phyloP scores from a whole-genome alignment of 2,113 vertebrate genomes.

The Piaya cayana region DNA sequence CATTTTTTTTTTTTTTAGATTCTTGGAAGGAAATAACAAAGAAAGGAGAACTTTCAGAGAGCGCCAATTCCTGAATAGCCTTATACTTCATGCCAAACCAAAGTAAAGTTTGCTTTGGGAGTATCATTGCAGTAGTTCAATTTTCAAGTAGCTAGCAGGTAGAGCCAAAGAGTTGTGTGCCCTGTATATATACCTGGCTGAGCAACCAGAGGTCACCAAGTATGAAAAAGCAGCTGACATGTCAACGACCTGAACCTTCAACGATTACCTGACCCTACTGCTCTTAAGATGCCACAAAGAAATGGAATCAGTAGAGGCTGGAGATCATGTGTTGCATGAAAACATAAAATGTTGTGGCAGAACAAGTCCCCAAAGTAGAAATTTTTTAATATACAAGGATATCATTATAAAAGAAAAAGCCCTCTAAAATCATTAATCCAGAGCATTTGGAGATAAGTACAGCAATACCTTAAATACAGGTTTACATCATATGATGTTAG shows the following conservation, averaged over 20 bases:
- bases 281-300: background rate
- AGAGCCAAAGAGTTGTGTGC: background rate
- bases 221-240: background rate
- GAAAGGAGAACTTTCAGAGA: constrained; percentile 58
- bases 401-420: background rate
- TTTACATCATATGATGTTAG: background rate
- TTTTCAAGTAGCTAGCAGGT: constrained; percentile 71
- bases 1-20: background rate
- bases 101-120: constrained; percentile 72
- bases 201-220: background rate
- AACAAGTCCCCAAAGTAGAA: background rate
- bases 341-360: background rate
- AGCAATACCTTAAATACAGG: background rate
- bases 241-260: background rate
- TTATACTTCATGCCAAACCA: constrained; percentile 69
- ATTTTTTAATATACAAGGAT: background rate
- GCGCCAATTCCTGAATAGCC: constrained; percentile 67
- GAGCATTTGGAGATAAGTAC: background rate
- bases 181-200: background rate
- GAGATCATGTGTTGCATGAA: background rate
- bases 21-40: constrained; percentile 70
- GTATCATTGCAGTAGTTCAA: constrained; percentile 65
- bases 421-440: background rate
- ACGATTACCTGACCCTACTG: background rate
- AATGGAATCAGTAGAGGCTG: background rate